Evolutionary conservation across 2,888 invertebrate genomes (phyloP).

Genomic region (Pharmacophagus antenor): DNA sequence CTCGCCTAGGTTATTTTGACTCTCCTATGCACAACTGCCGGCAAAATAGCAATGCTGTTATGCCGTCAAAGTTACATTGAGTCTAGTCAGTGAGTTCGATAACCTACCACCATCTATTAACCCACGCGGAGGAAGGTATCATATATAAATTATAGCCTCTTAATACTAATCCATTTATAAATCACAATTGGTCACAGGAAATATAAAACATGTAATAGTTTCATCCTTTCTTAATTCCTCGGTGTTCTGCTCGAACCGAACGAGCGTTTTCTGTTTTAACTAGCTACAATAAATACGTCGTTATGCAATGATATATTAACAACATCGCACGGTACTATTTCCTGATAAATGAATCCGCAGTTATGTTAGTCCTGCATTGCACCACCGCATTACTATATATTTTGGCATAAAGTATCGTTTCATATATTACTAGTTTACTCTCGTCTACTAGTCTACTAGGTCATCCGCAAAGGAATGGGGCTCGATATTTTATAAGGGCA

Average conservation of each 20-base stretch:
- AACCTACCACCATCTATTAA: too few relatives aligned
- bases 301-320: constrained; percentile 21
- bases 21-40: too few relatives aligned
- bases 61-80: too few relatives aligned
- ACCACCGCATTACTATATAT: constrained; percentile 5
- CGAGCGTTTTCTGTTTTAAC: constrained; percentile 4
- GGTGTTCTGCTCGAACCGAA: constrained; percentile 7
- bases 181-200: background rate
- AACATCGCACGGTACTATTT: constrained; percentile 18
- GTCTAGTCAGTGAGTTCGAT: too few relatives aligned
- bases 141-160: too few relatives aligned
- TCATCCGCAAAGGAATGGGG: background rate
- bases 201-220: background rate
- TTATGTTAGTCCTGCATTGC: constrained; percentile 17
- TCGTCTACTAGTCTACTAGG: background rate
- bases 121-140: too few relatives aligned
- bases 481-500: background rate
- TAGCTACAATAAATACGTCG: constrained; percentile 20
- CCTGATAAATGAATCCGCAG: constrained; percentile 24
- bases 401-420: constrained; percentile 4
- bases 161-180: too few relatives aligned
- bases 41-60: too few relatives aligned
- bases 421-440: background rate
- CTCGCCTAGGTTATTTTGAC: too few relatives aligned
- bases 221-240: constrained; percentile 5